These are phyloP conservation scores for Zaprionus camerounensis DNA, from an alignment of 1,140 invertebrate species.

Conservation along the genomic window DNA sequence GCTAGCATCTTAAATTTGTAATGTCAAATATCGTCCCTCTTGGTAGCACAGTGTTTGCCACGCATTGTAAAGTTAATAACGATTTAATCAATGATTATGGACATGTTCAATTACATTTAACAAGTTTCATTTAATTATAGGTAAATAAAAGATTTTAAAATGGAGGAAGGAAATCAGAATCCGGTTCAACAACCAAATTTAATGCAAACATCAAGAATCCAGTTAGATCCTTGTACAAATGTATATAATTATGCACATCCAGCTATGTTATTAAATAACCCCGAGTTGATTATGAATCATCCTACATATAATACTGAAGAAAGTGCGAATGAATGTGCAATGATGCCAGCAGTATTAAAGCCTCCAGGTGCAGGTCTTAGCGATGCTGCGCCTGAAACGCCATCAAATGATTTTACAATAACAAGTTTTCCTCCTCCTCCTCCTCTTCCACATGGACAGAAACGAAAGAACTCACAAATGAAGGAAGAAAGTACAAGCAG, in stretches of 20 bases:
- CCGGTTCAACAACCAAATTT: slow-evolving; percentile 16
- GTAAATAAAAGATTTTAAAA: slow-evolving; percentile 16
- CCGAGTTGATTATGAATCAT: slow-evolving; percentile 15
- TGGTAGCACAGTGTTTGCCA: no score
- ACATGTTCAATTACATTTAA: neutral
- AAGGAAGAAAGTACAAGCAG: slow-evolving; percentile 34
- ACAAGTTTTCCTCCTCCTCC: neutral
- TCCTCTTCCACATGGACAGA: slow-evolving; percentile 23
- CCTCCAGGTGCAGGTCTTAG: slow-evolving; percentile 1
- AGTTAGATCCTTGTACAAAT: slow-evolving; percentile 25
- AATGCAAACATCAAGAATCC: slow-evolving; percentile 18
- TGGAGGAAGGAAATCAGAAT: slow-evolving; percentile 37
- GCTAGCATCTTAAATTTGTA: no score
- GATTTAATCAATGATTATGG: no score
- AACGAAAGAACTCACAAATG: slow-evolving; percentile 23
- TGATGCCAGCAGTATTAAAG: slow-evolving; percentile 23
- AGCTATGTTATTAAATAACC: slow-evolving; percentile 20
- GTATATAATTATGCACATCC: slow-evolving; percentile 26
- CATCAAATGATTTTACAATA: slow-evolving; percentile 2
- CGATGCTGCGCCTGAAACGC: slow-evolving; percentile 6
- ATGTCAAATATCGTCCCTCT: no score
- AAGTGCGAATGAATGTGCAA: slow-evolving; percentile 15
- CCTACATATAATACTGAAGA: slow-evolving; percentile 13
- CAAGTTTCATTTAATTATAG: slow-evolving; percentile 20
- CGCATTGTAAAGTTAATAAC: no score